Evolutionary conservation across 2,888 invertebrate genomes (phyloP).

Genomic region (Athripsodes cinereus): DNA sequence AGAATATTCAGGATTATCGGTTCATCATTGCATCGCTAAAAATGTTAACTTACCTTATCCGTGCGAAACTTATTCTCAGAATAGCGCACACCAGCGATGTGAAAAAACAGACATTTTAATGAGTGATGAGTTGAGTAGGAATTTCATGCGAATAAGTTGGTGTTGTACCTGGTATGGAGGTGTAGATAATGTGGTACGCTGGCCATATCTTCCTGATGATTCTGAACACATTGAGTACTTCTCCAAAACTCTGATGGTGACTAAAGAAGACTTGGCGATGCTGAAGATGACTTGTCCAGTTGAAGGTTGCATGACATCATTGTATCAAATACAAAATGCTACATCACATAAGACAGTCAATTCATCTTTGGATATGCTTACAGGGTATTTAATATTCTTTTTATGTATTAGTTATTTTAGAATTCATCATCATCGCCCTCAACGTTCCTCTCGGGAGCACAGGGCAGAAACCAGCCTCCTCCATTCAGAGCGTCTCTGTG

Average conservation of each 20-base stretch:
- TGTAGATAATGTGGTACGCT: conserved; percentile 34
- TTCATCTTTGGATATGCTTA: conserved; percentile 49
- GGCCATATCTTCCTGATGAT: conserved; percentile 29
- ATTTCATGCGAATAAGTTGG: conserved; percentile 41
- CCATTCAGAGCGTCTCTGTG: no score
- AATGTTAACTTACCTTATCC: conserved; percentile 44
- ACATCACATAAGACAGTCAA: conserved; percentile 54
- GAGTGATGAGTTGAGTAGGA: conserved; percentile 35
- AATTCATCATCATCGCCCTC: no score
- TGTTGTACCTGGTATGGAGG: conserved; percentile 39
- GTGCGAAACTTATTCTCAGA: conserved; percentile 43
- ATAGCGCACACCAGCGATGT: conserved; percentile 37
- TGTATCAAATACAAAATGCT: conserved; percentile 57
- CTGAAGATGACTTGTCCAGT: conserved; percentile 49
- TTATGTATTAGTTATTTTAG: no score
- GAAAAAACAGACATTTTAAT: conserved; percentile 31
- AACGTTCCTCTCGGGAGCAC: no score
- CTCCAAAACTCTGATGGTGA: conserved; percentile 33
- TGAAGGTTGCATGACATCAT: conserved; percentile 46
- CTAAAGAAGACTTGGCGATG: conserved; percentile 41
- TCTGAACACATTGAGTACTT: conserved; percentile 29
- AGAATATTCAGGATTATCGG: conserved; percentile 34
- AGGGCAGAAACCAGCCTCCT: no score
- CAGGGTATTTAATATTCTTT: conserved; percentile 49
- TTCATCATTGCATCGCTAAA: conserved; percentile 41